Conservation (phyloP, 2,113 vertebrate species). For the Paraplagusia blochii region DNA sequence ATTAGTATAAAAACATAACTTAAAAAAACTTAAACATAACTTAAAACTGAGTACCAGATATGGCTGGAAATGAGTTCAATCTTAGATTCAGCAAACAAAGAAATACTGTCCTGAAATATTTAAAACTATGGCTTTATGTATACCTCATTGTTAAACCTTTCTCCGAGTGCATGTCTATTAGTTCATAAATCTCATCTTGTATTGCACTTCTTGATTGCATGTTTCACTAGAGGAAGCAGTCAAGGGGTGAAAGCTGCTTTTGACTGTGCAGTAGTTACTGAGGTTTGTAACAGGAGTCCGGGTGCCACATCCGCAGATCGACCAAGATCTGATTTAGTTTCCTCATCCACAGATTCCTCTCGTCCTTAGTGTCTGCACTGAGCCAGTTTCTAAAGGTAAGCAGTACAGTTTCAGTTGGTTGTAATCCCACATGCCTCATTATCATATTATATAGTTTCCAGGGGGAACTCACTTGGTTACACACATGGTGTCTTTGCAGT, state of each 20-base stretch:
- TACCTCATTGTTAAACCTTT: slow-evolving; percentile 12
- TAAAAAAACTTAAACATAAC: background rate
- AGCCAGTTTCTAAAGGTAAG: slow-evolving; percentile 88
- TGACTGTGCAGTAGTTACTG: slow-evolving; percentile 52
- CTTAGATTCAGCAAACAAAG: slow-evolving; percentile 8
- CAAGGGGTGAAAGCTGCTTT: background rate
- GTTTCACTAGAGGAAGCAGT: slow-evolving; percentile 25
- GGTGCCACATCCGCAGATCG: slow-evolving; percentile 96
- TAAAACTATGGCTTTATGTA: slow-evolving; percentile 36
- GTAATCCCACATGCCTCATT: background rate
- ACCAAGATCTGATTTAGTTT: slow-evolving; percentile 92
- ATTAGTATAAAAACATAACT: slow-evolving; percentile 5
- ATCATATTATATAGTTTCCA: no score
- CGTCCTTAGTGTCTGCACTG: slow-evolving; percentile 96
- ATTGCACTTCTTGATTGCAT: slow-evolving; percentile 66
- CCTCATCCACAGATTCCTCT: slow-evolving; percentile 95
- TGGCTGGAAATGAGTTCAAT: slow-evolving; percentile 20
- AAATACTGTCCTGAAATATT: slow-evolving; percentile 53
- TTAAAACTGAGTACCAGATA: background rate
- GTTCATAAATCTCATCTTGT: slow-evolving; percentile 36
- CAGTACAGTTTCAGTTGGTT: background rate
- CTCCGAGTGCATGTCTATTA: slow-evolving; percentile 7
- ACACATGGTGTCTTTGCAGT: slow-evolving; percentile 89
- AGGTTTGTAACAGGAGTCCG: slow-evolving; percentile 86
- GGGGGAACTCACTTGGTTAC: slow-evolving; percentile 85